phyloP scores from a whole-genome alignment of 2,888 invertebrate genomes.

The Ecdyonurus torrentis region DNA sequence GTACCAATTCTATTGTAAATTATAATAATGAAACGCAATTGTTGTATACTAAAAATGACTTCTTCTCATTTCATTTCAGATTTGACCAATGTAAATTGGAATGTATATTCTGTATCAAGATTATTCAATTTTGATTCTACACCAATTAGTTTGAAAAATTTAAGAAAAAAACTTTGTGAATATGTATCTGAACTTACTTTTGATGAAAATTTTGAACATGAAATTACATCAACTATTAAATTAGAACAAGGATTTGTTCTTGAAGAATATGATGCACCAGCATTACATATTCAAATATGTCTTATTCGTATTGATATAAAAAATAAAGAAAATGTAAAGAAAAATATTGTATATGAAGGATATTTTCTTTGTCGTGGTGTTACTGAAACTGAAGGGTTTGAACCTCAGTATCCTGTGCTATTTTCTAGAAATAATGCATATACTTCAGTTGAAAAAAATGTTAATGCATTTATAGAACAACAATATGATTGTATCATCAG shows the following conservation, averaged over 20 bases:
- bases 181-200: background rate
- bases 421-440: background rate
- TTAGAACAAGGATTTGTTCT: background rate
- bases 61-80: too few species aligned
- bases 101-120: background rate
- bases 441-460: background rate
- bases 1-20: too few species aligned
- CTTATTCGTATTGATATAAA: background rate
- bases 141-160: background rate
- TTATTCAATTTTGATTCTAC: background rate
- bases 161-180: background rate
- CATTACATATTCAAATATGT: background rate
- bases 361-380: background rate
- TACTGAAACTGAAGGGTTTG: background rate
- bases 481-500: background rate
- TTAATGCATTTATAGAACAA: background rate
- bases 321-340: background rate
- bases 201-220: background rate
- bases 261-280: background rate
- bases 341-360: background rate
- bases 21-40: too few species aligned
- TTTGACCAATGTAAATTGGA: too few species aligned
- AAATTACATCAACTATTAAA: background rate
- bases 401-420: background rate
- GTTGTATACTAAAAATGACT: background rate